These are phyloP conservation scores for Nestor notabilis DNA, from an alignment of 2,113 vertebrate genomes.

Conservation along the genomic window DNA sequence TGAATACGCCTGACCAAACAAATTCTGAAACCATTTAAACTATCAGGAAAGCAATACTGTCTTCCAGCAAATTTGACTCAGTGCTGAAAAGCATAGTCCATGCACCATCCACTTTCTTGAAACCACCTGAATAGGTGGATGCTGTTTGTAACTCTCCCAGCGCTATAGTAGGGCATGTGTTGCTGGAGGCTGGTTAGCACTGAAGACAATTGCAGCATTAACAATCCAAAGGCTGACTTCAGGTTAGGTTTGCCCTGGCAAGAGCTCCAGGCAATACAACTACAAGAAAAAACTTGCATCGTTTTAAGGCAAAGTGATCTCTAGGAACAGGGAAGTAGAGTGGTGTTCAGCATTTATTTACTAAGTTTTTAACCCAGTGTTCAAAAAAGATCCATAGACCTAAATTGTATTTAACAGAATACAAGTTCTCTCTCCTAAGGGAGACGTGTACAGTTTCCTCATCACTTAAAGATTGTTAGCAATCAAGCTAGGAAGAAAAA, in stretches of 20 bases:
- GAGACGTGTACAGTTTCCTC: background rate
- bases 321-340: background rate
- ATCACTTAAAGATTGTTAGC: background rate
- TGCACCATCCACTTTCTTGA: background rate
- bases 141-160: background rate
- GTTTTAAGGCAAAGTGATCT: background rate
- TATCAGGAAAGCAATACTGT: fast-evolving
- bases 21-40: background rate
- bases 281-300: background rate
- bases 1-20: background rate
- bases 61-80: background rate
- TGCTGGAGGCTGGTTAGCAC: fast-evolving
- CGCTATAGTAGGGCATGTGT: fast-evolving
- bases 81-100: background rate
- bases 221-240: too few relatives aligned
- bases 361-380: background rate
- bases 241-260: background rate
- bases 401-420: background rate
- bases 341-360: background rate
- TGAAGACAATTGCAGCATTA: background rate
- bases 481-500: too few relatives aligned
- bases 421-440: background rate
- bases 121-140: fast-evolving
- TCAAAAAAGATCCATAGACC: background rate
- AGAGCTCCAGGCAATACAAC: background rate